Evolutionary conservation across 2,113 vertebrate species (phyloP).

Genomic region (Pseudonaja textilis): DNA sequence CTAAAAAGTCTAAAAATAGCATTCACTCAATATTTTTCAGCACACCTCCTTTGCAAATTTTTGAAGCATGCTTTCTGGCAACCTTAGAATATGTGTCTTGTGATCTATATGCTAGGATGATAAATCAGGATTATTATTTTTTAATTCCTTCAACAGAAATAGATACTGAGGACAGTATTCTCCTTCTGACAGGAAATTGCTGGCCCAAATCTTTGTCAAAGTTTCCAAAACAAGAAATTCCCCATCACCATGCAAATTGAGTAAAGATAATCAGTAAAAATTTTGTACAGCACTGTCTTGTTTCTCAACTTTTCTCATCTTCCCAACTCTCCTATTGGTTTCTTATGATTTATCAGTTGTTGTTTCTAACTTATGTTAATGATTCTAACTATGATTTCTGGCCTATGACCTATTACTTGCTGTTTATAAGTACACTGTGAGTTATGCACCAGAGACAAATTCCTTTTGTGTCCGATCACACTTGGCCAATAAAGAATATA

Average conservation of each 20-base stretch:
- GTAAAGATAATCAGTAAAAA: neutral
- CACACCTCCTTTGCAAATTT: neutral
- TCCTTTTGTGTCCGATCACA: neutral
- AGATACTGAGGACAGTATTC: neutral
- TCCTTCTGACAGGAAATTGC: neutral
- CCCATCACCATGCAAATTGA: neutral
- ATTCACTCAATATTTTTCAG: conserved; percentile 13
- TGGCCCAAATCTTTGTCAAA: neutral
- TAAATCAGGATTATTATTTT: neutral
- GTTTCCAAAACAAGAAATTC: neutral
- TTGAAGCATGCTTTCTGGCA: neutral
- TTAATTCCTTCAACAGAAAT: neutral
- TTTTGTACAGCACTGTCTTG: too few relatives aligned
- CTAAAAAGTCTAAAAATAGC: neutral
- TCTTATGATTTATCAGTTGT: neutral
- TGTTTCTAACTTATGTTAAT: neutral
- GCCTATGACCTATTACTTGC: neutral
- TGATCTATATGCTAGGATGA: neutral
- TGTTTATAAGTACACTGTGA: neutral
- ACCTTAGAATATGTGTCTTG: neutral
- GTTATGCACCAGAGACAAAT: neutral
- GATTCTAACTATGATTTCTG: neutral
- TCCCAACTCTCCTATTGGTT: neutral
- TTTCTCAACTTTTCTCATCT: neutral
- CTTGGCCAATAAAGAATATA: neutral